Conservation (phyloP, 2,797 vertebrate genomes). For the Bovichtus variegatus region DNA sequence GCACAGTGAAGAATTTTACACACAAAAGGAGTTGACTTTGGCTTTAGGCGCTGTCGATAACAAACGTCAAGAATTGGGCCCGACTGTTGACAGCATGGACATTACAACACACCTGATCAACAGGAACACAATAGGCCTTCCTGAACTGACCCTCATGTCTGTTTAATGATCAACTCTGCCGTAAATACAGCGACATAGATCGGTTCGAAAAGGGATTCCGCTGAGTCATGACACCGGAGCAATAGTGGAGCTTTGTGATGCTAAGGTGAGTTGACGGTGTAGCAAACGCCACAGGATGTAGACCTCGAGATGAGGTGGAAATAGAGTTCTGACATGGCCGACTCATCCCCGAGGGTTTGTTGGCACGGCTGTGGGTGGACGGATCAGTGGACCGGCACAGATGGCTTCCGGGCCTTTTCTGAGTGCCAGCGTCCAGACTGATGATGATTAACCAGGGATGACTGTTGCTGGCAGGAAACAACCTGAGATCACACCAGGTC, state of each 20-base stretch:
- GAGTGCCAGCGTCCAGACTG: constrained; percentile 46
- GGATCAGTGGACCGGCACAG: constrained; percentile 48
- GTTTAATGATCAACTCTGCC: constrained; percentile 60
- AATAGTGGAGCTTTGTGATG: constrained; percentile 12
- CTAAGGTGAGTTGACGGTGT: constrained; percentile 18
- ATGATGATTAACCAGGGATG: constrained; percentile 55
- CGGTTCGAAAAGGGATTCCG: not conserved
- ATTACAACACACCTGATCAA: constrained; percentile 47
- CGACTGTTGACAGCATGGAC: constrained; percentile 31
- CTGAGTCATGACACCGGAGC: not conserved
- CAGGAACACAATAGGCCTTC: constrained; percentile 51
- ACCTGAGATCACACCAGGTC: constrained; percentile 44
- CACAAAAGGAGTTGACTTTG: constrained; percentile 73
- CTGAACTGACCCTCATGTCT: not conserved
- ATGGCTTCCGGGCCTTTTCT: constrained; percentile 55
- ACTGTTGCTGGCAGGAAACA: constrained; percentile 52
- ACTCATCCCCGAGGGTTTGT: constrained; percentile 7
- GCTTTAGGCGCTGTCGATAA: constrained; percentile 45
- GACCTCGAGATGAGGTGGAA: constrained; percentile 21
- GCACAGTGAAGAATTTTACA: constrained; percentile 46
- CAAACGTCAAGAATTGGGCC: constrained; percentile 14
- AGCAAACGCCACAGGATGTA: constrained; percentile 24
- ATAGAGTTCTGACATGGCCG: constrained; percentile 21
- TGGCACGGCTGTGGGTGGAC: constrained; percentile 18
- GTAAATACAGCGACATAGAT: constrained; percentile 40